Percentiles rank a stretch among this genome's conserved stretches.
Conservation (phyloP, 2,797 vertebrate genomes). For the Neosilurus mollespiculum region DNA sequence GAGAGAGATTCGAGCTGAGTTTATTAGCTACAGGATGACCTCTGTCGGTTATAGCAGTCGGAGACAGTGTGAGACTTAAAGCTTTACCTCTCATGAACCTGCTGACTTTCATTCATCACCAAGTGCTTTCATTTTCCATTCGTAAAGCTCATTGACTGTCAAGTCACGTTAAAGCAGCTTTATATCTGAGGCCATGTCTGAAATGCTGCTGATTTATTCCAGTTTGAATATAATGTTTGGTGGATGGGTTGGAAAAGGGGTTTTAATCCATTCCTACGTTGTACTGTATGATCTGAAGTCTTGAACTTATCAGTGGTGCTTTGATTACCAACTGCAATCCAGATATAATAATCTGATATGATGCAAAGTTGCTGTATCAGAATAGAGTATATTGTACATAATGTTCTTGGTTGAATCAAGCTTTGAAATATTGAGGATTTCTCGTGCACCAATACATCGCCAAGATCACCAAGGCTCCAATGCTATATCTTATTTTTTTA, state of each 20-base stretch:
- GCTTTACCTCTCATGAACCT: neutral
- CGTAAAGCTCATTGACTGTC: neutral
- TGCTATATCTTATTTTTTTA: neutral
- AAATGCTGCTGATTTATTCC: neutral
- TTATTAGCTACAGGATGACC: slow-evolving; percentile 29
- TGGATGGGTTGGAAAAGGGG: neutral
- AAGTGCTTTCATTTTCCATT: neutral
- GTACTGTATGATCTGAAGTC: neutral
- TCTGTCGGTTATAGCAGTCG: neutral
- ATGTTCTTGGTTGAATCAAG: neutral
- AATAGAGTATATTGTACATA: neutral
- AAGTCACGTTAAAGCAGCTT: neutral
- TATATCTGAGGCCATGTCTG: neutral
- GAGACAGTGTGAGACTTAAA: neutral
- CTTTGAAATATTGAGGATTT: neutral
- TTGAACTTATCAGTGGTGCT: neutral
- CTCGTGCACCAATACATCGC: neutral
- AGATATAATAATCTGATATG: neutral
- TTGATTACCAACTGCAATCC: neutral
- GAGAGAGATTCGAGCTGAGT: neutral
- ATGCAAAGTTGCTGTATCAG: neutral
- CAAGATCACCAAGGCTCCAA: slow-evolving; percentile 7
- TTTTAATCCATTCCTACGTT: neutral
- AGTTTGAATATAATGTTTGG: neutral
- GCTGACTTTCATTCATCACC: slow-evolving; percentile 3